Evolutionary conservation across 2,797 vertebrate genomes (phyloP).

Genomic region (Huso huso): DNA sequence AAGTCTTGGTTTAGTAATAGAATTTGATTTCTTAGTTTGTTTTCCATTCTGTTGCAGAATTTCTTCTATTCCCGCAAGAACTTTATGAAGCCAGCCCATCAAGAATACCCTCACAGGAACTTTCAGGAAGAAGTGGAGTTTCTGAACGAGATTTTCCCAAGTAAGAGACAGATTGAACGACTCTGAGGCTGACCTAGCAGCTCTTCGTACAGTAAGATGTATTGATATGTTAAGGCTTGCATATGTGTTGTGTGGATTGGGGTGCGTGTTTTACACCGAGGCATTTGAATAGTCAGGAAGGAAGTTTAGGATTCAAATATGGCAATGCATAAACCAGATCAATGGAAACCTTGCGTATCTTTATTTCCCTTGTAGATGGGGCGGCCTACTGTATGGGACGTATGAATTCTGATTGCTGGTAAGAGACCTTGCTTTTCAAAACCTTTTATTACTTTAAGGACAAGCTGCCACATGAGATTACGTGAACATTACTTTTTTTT

Average conservation of each 20-base stretch:
- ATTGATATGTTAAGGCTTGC: not conserved
- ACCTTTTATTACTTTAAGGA: no score
- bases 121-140: constrained; percentile 99
- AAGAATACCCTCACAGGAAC: constrained; percentile 99
- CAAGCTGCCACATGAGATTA: no score
- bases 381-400: constrained; percentile 99
- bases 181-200: no score
- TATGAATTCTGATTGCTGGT: constrained; percentile 99
- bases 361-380: constrained; percentile 69
- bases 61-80: constrained; percentile 99
- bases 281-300: no score
- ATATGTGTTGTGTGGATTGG: not conserved
- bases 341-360: no score
- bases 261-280: not conserved
- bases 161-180: constrained; percentile 48
- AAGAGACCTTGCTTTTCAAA: constrained; percentile 25
- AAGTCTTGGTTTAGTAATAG: no score
- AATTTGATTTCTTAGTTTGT: no score
- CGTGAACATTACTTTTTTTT: no score
- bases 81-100: constrained; percentile 98
- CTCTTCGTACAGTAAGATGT: no score
- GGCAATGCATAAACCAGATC: no score
- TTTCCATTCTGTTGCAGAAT: constrained; percentile 59
- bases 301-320: no score
- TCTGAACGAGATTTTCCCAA: constrained; percentile 97